phyloP scores from a whole-genome alignment of 2,888 invertebrate species.

The Drosophila acutilabella region DNA sequence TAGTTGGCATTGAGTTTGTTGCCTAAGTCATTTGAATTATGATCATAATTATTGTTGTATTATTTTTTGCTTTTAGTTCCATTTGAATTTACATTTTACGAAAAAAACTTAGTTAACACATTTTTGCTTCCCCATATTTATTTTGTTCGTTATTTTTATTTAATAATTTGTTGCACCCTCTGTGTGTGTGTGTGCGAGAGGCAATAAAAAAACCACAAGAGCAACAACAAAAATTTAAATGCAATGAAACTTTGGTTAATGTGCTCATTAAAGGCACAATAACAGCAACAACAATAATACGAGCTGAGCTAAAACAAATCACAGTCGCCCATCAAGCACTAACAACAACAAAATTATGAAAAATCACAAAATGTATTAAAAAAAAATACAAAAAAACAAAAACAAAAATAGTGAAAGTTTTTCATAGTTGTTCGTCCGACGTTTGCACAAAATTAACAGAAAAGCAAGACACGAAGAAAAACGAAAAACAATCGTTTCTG shows the following conservation, averaged over 20 bases:
- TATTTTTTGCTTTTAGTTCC: conserved; percentile 10
- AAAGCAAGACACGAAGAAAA: conserved; percentile 73
- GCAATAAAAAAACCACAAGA: conserved; percentile 30
- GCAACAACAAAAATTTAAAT: conserved; percentile 50
- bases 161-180: conserved; percentile 39
- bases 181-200: conserved; percentile 1
- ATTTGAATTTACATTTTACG: conserved; percentile 36
- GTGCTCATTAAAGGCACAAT: conserved; percentile 54
- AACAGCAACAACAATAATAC: conserved; percentile 10
- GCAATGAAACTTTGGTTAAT: conserved; percentile 65
- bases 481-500: conserved; percentile 50
- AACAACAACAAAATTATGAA: conserved; percentile 71
- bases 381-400: conserved; percentile 38
- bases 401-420: conserved; percentile 78
- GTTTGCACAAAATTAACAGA: conserved; percentile 78
- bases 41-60: conserved; percentile 11
- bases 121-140: conserved; percentile 8
- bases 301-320: conserved; percentile 44
- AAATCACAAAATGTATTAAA: conserved; percentile 80
- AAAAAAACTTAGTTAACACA: conserved; percentile 20
- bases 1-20: conserved; percentile 72
- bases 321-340: conserved; percentile 44
- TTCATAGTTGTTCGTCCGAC: conserved; percentile 51
- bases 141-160: conserved; percentile 24
- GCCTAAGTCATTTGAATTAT: conserved; percentile 41